These are phyloP conservation scores for Hyla sarda DNA, from an alignment of 2,113 vertebrate genomes.

Conservation along the genomic window DNA sequence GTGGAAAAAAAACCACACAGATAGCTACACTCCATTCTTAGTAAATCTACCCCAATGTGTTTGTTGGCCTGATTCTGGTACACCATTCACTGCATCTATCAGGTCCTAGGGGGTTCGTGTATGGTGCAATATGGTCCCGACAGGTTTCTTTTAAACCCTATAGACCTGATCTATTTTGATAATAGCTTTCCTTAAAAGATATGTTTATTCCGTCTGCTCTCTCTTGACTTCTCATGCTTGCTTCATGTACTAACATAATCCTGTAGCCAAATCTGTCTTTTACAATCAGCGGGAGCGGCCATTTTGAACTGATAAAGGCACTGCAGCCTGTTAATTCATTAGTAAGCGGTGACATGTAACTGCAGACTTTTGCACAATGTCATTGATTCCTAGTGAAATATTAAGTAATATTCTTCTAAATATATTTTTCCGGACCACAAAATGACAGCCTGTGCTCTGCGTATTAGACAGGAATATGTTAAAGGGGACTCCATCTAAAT, in stretches of 20 bases:
- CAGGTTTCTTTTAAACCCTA: too few species aligned
- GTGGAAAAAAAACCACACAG: too few species aligned
- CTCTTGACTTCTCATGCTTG: slow-evolving; percentile 12
- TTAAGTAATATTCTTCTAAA: background rate
- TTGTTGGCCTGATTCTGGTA: too few species aligned
- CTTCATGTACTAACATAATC: slow-evolving; percentile 27
- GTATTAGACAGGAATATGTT: background rate
- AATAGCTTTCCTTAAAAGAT: slow-evolving; percentile 5
- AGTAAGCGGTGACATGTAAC: background rate
- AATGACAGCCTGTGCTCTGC: background rate
- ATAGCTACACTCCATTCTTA: too few species aligned
- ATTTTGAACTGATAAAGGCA: background rate
- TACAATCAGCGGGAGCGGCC: background rate
- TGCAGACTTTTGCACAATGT: background rate
- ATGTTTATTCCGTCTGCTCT: background rate
- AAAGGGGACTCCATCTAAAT: background rate
- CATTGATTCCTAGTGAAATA: background rate
- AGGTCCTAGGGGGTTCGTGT: too few species aligned
- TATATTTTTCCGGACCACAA: background rate
- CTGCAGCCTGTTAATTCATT: too few species aligned
- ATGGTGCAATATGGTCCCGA: too few species aligned
- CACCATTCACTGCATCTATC: too few species aligned
- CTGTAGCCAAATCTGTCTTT: background rate
- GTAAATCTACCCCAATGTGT: too few species aligned
- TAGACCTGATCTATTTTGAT: background rate